Base-by-base conservation (phyloP, 2,113 vertebrate species). In the Calidris pygmaea region DNA sequence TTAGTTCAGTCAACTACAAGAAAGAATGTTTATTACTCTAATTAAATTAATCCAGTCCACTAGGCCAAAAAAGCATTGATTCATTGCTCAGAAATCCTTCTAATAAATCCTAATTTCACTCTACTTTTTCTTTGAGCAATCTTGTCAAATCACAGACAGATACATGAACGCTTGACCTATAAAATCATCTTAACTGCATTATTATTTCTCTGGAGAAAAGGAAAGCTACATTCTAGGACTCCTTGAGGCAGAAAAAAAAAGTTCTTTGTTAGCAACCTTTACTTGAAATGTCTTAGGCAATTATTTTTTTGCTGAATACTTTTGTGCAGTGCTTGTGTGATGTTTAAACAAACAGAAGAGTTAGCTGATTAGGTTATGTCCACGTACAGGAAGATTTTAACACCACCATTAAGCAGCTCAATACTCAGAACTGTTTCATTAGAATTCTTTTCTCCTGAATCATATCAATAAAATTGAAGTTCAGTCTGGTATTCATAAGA, bases 381-480 rank as follows among this genome's bases (percentile, higher is more conserved):
- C 11, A 8, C 59, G 43, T 65, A 90, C 72, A 95, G 91, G 77
- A 97, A 96, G 87, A 96, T 94, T 94, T 89, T 97, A 96, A 96
- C 82, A 97, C 1, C 67, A 86, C 47, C 58, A 89, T 55, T 71
- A 95, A 96, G 82, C 55, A 94, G 83, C 58, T 94, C 91, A 85
- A 75, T 70, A 66, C 66, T 94, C 86, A 91, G 32, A 97, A 96
- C 65, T 71, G 58, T 96, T 98, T 96, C 94, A 96, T 90, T 95
- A 95, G 95, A 95, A 98, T 98, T 98, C 92, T 98, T 91, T 97
- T 97, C 95, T 96, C 81, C 86, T 98, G 97, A 98, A 97, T 98
- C 97, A 97, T 41, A 81, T 96, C 92, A 97, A 91, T 96, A 91
- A 97, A 96, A 65, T 9, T 68, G 71, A 85, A 71, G 47, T 77